Conservation (phyloP, 2,797 vertebrate species). For the Sphaeramia orbicularis region DNA sequence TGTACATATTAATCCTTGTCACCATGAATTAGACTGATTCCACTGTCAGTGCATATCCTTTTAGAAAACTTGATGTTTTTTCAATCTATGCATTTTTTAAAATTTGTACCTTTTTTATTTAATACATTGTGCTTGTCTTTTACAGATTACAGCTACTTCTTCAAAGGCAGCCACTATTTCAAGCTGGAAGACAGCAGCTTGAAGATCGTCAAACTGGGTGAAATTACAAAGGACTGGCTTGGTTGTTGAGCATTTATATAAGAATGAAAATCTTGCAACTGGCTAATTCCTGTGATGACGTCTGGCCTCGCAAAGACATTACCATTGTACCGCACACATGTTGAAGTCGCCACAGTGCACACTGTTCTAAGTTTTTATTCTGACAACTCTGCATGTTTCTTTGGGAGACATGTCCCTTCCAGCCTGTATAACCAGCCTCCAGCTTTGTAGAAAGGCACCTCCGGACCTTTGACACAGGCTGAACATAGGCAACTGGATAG, state of each 20-base stretch:
- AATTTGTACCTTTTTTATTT: background rate
- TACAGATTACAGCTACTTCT: constrained; percentile 97
- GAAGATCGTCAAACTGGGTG: constrained; percentile 96
- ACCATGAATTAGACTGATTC: constrained; percentile 19
- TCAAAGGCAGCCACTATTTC: constrained; percentile 95
- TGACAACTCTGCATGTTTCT: constrained; percentile 82
- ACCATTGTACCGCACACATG: constrained; percentile 74
- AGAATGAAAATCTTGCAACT: constrained; percentile 43
- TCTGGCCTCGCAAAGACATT: constrained; percentile 64
- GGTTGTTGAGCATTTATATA: constrained; percentile 87
- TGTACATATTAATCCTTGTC: constrained; percentile 15
- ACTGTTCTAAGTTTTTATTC: constrained; percentile 74
- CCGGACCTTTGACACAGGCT: constrained; percentile 54
- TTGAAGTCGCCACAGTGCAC: constrained; percentile 70
- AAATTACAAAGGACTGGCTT: constrained; percentile 96
- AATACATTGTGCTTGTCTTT: constrained; percentile 40
- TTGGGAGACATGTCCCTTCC: constrained; percentile 69
- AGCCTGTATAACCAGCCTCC: constrained; percentile 74
- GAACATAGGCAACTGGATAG: constrained; percentile 74
- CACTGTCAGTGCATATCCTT: background rate
- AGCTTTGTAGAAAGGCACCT: constrained; percentile 70
- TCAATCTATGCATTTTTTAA: background rate
- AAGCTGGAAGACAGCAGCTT: constrained; percentile 96
- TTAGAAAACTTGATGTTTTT: constrained; percentile 5
- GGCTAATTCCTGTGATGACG: constrained; percentile 54